Conservation (phyloP, 2,888 invertebrate genomes). For the Ferrisia virgata region DNA sequence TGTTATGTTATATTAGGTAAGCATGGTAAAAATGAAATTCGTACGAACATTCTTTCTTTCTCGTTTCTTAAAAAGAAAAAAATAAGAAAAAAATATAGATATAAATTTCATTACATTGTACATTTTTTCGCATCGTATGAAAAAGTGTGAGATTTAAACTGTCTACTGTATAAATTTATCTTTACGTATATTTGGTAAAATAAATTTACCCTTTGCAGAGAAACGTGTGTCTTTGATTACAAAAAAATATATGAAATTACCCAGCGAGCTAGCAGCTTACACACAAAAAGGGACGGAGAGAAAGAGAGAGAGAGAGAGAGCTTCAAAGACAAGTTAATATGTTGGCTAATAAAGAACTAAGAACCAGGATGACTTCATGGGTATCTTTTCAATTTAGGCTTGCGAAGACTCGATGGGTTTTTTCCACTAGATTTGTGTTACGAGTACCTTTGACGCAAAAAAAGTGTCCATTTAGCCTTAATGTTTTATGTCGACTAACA, state of each 20-base stretch:
- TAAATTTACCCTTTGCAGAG: not conserved
- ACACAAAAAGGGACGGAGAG: too few relatives aligned
- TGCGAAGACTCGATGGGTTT: not conserved
- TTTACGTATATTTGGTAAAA: not conserved
- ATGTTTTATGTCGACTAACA: not conserved
- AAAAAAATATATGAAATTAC: not conserved
- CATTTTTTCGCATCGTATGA: not conserved
- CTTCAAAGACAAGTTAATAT: not conserved
- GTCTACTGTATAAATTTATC: not conserved
- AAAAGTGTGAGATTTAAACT: not conserved
- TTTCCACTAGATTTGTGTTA: not conserved
- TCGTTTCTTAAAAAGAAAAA: not conserved
- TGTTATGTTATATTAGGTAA: not conserved
- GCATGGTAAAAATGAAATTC: not conserved
- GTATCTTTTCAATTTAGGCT: not conserved
- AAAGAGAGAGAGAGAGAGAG: too few relatives aligned
- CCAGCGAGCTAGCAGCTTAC: too few relatives aligned
- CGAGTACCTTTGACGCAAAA: not conserved
- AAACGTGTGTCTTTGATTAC: not conserved
- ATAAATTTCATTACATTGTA: not conserved
- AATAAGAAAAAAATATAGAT: not conserved
- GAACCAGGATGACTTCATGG: not conserved
- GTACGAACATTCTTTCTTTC: not conserved
- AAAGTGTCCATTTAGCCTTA: not conserved
- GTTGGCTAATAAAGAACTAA: not conserved